Evolutionary conservation across 1,140 invertebrate species (phyloP).

Genomic region (Heliconius himera): DNA sequence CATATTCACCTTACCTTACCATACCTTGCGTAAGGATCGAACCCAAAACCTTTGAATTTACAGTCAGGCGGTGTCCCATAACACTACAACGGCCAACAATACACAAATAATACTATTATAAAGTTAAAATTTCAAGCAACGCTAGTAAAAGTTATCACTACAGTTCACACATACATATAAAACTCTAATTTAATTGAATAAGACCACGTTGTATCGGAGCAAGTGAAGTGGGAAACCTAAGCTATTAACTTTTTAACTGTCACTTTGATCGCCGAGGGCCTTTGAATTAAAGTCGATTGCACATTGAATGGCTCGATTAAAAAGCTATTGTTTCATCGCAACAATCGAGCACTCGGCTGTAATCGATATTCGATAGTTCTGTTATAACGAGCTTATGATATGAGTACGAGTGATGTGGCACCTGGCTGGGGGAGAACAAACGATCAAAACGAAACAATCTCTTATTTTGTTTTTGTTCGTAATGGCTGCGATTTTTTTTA

Average conservation of each 20-base stretch:
- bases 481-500: background rate
- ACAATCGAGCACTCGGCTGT: conserved; percentile 38
- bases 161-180: background rate
- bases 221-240: conserved; percentile 34
- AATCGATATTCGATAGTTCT: conserved; percentile 48
- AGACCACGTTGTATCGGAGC: conserved; percentile 4
- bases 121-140: too few species aligned
- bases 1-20: too few species aligned
- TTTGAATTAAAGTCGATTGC: conserved; percentile 58
- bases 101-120: too few species aligned
- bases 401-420: conserved; percentile 24
- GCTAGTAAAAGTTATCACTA: background rate
- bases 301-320: conserved; percentile 51
- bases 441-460: conserved; percentile 18
- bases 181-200: background rate
- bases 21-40: too few species aligned
- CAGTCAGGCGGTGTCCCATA: too few species aligned
- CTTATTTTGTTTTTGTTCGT: background rate
- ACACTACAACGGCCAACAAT: too few species aligned
- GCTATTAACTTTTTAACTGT: conserved; percentile 44
- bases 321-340: conserved; percentile 56
- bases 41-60: too few species aligned
- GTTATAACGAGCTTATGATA: conserved; percentile 24
- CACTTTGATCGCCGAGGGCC: conserved; percentile 43
- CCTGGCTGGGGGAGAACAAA: conserved; percentile 20